Evolutionary conservation across 1,140 invertebrate genomes (phyloP), one percentile per base, ranked within the genome.

Genomic region (Nilaparvata lugens): DNA sequence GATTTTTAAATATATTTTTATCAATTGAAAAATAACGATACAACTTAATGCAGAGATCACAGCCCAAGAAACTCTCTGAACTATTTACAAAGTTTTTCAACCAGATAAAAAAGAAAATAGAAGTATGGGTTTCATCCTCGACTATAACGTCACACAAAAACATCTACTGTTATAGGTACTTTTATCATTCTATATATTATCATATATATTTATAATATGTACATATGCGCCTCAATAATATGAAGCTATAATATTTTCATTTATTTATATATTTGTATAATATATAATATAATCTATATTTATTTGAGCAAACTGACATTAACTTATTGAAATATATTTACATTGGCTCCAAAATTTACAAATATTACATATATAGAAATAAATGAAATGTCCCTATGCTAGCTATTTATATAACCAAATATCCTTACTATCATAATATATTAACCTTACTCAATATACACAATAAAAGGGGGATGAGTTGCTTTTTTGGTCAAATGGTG

Each of bases 41-140:
- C 61, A 67, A 67, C 66, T 65, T 67, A 67, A 67, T 67, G 66
- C 66, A 67, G 66, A 67, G 66, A 67, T 67, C 66, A 67, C 66
- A 67, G 66, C 66, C 66, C 64, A 65, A 63, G 64, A 67, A 67
- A 66, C 63, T 66, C 62, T 65, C 63, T 67, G 64, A 67, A 67
- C 60, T 67, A 67, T 67, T 65, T 67, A 67, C 66, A 67, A 65
- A 66, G 63, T 66, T 60, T 64, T 43, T 62, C 21, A 65, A 66
- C 59, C 52, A 65, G 64, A 65, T 63, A 65, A 66, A 66, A 65
- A 65, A 65, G 57, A 65, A 63, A 63, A 62, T 61, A 62, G 25
- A 64, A 63, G 23, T 24, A 59, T 66, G 64, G 65, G 63, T 58
- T 63, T 63, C 40, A 65, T 54, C 63, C 61, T 45, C 31, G 61